phyloP scores from a whole-genome alignment of 1,140 invertebrate species.

The Scaptomyza hsui region DNA sequence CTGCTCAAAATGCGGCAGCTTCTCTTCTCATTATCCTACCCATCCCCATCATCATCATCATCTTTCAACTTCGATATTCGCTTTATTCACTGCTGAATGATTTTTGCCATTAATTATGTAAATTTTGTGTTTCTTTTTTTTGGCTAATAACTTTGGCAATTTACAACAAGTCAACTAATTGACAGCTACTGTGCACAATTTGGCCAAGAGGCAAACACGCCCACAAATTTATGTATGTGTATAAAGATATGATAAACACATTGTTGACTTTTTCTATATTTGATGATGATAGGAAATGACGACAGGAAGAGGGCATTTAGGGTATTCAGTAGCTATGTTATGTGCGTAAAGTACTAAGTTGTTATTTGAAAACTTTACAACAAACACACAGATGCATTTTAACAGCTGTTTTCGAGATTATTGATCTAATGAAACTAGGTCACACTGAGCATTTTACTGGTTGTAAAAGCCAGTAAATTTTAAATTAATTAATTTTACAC shows the following conservation, averaged over 20 bases:
- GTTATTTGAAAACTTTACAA: too few species aligned
- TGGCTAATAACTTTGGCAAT: conserved; percentile 78
- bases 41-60: conserved; percentile 12
- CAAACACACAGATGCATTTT: too few species aligned
- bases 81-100: conserved; percentile 27
- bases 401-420: too few species aligned
- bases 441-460: too few species aligned
- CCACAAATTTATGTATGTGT: conserved; percentile 20
- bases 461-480: too few species aligned
- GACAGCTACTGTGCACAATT: conserved; percentile 70
- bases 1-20: neutral
- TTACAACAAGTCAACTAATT: conserved; percentile 75
- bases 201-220: conserved; percentile 40
- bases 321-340: too few species aligned
- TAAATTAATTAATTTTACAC: too few species aligned
- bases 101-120: conserved; percentile 82
- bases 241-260: conserved; percentile 31
- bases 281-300: conserved; percentile 14
- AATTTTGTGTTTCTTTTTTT: conserved; percentile 56
- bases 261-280: conserved; percentile 4
- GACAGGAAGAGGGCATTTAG: conserved; percentile 21
- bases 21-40: conserved; percentile 25
- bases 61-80: conserved; percentile 14
- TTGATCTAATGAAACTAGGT: too few species aligned
- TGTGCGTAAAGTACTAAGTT: too few species aligned